Evolutionary conservation across 2,888 invertebrate species (phyloP).

Genomic region (Omphaloscelis lunosa): DNA sequence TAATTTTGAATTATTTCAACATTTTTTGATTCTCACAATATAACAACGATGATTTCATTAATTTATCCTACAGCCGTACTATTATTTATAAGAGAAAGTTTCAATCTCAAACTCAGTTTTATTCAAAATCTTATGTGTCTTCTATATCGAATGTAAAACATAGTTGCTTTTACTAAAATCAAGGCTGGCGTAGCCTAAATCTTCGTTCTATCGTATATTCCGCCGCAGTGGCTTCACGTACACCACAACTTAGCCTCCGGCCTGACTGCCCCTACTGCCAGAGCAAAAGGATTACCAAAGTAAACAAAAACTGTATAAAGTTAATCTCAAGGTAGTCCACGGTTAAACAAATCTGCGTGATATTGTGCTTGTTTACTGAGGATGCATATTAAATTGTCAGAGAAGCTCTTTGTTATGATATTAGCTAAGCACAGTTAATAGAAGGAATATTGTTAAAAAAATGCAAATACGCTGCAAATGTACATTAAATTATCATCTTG

Average conservation of each 20-base stretch:
- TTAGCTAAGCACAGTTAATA: not conserved
- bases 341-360: slow-evolving; percentile 68
- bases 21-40: too few relatives aligned
- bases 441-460: not conserved
- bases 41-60: too few relatives aligned
- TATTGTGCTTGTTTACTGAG: slow-evolving; percentile 51
- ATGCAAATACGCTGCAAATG: not conserved
- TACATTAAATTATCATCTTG: not conserved
- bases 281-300: slow-evolving; percentile 81
- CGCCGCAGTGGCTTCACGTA: slow-evolving; percentile 42
- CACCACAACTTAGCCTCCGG: slow-evolving; percentile 72
- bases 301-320: slow-evolving; percentile 82
- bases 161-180: not conserved
- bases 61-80: too few relatives aligned
- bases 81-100: not conserved
- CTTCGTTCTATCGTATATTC: slow-evolving; percentile 10
- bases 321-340: slow-evolving; percentile 70
- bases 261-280: slow-evolving; percentile 71
- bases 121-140: not conserved
- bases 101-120: too few relatives aligned
- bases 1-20: too few relatives aligned
- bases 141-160: not conserved
- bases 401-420: not conserved
- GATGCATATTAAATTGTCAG: slow-evolving; percentile 14
- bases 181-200: slow-evolving; percentile 7